phyloP scores from a whole-genome alignment of 2,113 vertebrate genomes.

The Hiodon tergisus region DNA sequence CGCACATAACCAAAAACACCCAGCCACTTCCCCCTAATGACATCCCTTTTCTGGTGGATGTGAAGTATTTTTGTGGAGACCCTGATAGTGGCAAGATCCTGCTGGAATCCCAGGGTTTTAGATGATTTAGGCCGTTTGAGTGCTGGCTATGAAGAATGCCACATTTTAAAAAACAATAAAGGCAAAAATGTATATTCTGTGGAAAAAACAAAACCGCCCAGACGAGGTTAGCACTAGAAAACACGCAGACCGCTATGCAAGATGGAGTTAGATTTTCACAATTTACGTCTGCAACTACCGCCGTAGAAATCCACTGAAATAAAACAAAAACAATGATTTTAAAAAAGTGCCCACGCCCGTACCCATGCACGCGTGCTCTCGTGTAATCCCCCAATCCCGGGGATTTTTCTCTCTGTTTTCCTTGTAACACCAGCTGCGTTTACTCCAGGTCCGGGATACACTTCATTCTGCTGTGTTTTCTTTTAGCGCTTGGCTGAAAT shows the following conservation, averaged over 20 bases:
- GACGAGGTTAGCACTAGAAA: too few relatives aligned
- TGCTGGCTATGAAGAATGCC: slow-evolving; percentile 19
- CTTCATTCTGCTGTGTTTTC: slow-evolving; percentile 50
- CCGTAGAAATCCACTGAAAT: too few relatives aligned
- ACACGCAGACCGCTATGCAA: too few relatives aligned
- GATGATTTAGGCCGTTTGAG: slow-evolving; percentile 11
- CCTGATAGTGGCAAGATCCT: not conserved
- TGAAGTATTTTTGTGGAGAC: not conserved
- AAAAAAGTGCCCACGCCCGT: not conserved
- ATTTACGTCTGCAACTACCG: too few relatives aligned
- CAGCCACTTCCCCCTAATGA: slow-evolving; percentile 7
- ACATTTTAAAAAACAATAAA: not conserved
- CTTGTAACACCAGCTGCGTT: slow-evolving; percentile 33
- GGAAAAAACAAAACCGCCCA: too few relatives aligned
- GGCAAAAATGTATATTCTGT: too few relatives aligned
- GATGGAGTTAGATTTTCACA: too few relatives aligned
- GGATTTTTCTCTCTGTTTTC: slow-evolving; percentile 22
- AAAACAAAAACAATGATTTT: slow-evolving; percentile 3
- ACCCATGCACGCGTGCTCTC: not conserved
- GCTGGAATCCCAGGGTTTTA: not conserved
- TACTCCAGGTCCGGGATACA: slow-evolving; percentile 32
- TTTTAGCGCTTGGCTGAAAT: slow-evolving; percentile 47
- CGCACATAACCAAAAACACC: not conserved
- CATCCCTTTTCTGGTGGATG: not conserved
- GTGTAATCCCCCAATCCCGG: slow-evolving; percentile 1